Conservation (phyloP, 2,888 invertebrate genomes). For the Eupithecia exiguata region DNA sequence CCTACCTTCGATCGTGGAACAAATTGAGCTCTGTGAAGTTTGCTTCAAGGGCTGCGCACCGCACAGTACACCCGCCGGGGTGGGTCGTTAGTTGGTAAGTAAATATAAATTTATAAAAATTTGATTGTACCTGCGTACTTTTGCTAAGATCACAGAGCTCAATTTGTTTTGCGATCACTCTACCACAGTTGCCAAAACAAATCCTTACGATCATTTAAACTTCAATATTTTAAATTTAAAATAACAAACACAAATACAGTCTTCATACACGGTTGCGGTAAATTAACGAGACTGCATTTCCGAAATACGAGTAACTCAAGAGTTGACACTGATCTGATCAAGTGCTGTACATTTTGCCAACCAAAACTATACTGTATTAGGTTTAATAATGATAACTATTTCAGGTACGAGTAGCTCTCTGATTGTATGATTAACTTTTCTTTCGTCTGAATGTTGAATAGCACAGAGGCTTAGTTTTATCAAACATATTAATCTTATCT, state of each 20-base stretch:
- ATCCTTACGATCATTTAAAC: neutral
- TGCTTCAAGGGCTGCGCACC: too few species aligned
- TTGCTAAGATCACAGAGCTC: too few species aligned
- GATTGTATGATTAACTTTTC: neutral
- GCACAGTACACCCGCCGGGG: too few species aligned
- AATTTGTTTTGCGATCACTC: too few species aligned
- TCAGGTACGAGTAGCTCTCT: neutral
- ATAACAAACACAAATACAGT: neutral
- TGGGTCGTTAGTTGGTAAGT: too few species aligned
- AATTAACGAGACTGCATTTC: neutral
- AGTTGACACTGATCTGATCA: neutral
- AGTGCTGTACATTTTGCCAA: neutral
- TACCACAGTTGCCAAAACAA: neutral
- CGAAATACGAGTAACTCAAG: neutral
- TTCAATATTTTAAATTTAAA: neutral
- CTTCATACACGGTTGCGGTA: neutral
- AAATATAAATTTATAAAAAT: too few species aligned
- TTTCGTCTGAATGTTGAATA: slow-evolving; percentile 3
- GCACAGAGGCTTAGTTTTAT: slow-evolving; percentile 15
- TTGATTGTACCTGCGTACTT: too few species aligned
- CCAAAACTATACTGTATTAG: neutral
- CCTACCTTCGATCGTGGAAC: neutral
- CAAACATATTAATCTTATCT: slow-evolving; percentile 39
- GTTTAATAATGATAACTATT: neutral
- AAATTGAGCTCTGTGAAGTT: too few species aligned